phyloP scores from a whole-genome alignment of 1,140 invertebrate species.

The Drosophila nasuta region DNA sequence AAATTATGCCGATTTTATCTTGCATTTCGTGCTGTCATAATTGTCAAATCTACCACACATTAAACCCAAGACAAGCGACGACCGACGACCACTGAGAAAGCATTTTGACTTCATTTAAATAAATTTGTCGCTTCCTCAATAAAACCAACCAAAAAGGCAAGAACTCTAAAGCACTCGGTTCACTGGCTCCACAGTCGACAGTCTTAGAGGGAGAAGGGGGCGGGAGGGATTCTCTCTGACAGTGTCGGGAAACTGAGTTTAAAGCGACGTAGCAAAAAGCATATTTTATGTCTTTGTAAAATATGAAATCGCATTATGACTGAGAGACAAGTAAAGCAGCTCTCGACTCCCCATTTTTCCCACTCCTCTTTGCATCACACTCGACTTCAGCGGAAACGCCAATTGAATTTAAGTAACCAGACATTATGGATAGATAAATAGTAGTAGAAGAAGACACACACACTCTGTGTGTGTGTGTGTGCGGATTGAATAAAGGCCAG shows the following conservation, averaged over 20 bases:
- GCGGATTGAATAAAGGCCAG: not conserved
- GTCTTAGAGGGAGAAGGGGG: not conserved
- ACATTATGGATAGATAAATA: conserved; percentile 56
- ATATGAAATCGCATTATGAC: conserved; percentile 75
- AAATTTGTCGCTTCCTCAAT: conserved; percentile 81
- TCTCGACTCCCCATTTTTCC: not conserved
- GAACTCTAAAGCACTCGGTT: conserved; percentile 33
- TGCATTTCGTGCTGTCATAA: conserved; percentile 75
- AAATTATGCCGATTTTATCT: conserved; percentile 76
- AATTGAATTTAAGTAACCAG: conserved; percentile 80
- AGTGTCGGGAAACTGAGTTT: conserved; percentile 5
- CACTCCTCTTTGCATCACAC: not conserved
- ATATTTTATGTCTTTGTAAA: conserved; percentile 71
- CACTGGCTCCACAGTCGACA: conserved; percentile 2
- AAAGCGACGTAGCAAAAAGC: conserved; percentile 60
- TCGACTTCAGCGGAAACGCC: conserved; percentile 71
- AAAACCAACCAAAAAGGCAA: conserved; percentile 59
- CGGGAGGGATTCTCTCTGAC: not conserved
- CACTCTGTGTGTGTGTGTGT: too few relatives aligned
- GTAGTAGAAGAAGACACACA: not conserved
- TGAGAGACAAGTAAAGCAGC: conserved; percentile 14
- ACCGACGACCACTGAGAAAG: conserved; percentile 34
- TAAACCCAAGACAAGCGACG: conserved; percentile 59
- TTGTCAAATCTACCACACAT: conserved; percentile 81
- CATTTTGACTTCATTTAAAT: conserved; percentile 81